Evolutionary conservation across 2,113 vertebrate species (phyloP).

Genomic region (Psilopsiagon aurifrons): DNA sequence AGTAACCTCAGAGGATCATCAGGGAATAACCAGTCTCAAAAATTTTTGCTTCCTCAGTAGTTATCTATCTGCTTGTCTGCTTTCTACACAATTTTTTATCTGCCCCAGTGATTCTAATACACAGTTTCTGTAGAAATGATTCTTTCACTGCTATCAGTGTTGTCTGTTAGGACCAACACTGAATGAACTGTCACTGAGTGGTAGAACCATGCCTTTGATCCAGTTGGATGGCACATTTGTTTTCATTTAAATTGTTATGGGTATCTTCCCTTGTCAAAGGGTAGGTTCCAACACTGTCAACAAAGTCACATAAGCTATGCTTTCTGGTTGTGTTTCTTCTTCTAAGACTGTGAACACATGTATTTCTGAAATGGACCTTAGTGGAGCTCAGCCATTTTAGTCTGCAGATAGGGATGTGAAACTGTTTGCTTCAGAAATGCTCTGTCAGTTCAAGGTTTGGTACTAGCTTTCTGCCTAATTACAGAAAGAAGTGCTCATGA

Average conservation of each 20-base stretch:
- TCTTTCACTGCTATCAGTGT: not conserved
- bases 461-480: not conserved
- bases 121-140: not conserved
- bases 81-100: not conserved
- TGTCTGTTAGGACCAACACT: not conserved
- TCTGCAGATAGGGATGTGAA: not conserved
- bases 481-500: not conserved
- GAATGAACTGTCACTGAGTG: not conserved
- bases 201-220: not conserved
- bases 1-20: not conserved
- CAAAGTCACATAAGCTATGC: not conserved
- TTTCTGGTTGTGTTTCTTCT: not conserved
- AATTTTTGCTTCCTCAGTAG: not conserved
- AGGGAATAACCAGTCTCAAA: not conserved
- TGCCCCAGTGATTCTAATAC: not conserved
- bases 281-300: not conserved
- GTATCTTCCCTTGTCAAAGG: not conserved
- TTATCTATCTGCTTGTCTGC: not conserved
- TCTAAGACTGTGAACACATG: not conserved
- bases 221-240: not conserved
- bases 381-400: not conserved
- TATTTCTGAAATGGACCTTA: not conserved
- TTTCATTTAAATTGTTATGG: not conserved
- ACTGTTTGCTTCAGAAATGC: not conserved
- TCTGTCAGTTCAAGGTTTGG: not conserved